Conservation (phyloP, 2,797 vertebrate species). For the Bovichtus variegatus region DNA sequence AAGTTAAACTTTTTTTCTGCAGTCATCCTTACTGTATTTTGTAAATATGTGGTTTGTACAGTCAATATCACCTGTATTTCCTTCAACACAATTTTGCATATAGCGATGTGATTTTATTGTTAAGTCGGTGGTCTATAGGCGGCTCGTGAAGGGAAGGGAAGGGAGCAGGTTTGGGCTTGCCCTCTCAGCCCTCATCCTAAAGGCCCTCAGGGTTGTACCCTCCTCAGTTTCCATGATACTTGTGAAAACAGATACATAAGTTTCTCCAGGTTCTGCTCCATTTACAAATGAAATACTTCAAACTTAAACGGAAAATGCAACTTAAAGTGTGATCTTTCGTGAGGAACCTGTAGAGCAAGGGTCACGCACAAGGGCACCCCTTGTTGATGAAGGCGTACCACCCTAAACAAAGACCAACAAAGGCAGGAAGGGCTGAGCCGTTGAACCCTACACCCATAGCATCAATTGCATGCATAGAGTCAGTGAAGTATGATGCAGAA, state of each 20-base stretch:
- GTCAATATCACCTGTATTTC: slow-evolving; percentile 7
- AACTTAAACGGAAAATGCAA: slow-evolving; percentile 26
- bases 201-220: slow-evolving; percentile 59
- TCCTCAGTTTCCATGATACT: slow-evolving; percentile 65
- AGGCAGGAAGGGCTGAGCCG: slow-evolving; percentile 80
- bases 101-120: background rate
- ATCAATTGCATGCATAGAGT: slow-evolving; percentile 49
- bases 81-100: background rate
- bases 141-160: slow-evolving; percentile 31
- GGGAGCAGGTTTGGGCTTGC: slow-evolving; percentile 70
- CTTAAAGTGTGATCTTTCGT: slow-evolving; percentile 42
- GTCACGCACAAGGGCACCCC: slow-evolving; percentile 49
- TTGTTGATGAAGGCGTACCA: slow-evolving; percentile 56
- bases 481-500: slow-evolving; percentile 32
- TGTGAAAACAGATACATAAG: slow-evolving; percentile 18
- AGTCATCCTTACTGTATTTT: background rate
- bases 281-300: slow-evolving; percentile 64
- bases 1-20: too few species aligned
- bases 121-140: slow-evolving; percentile 32
- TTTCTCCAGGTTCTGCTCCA: slow-evolving; percentile 36
- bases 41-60: slow-evolving; percentile 5
- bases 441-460: slow-evolving; percentile 56
- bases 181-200: slow-evolving; percentile 55
- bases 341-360: slow-evolving; percentile 61
- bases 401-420: slow-evolving; percentile 80